phyloP scores from a whole-genome alignment of 2,113 vertebrate species.

The Stegastes partitus region DNA sequence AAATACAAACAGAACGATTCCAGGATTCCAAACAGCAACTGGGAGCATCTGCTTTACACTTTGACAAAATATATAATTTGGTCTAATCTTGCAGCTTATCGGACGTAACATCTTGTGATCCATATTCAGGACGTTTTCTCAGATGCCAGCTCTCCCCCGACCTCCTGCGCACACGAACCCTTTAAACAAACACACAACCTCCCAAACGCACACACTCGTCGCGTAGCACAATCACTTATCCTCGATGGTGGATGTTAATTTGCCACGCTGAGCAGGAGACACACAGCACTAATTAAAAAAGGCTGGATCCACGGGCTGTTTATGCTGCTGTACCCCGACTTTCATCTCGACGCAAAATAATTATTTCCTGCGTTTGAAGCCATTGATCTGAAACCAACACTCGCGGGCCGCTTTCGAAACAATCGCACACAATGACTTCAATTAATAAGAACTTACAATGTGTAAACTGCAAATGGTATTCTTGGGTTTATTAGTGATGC shows the following conservation, averaged over 20 bases:
- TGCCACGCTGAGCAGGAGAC: slow-evolving; percentile 46
- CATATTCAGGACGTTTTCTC: slow-evolving; percentile 39
- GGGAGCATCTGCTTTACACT: not conserved
- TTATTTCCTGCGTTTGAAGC: slow-evolving; percentile 70
- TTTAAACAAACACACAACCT: not conserved
- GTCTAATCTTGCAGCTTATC: not conserved
- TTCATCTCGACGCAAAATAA: slow-evolving; percentile 74
- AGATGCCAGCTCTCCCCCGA: not conserved
- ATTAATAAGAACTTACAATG: slow-evolving; percentile 53
- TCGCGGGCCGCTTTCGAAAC: slow-evolving; percentile 30
- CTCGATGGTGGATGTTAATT: slow-evolving; percentile 64
- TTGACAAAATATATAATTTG: slow-evolving; percentile 4
- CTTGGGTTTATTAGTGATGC: slow-evolving; percentile 51
- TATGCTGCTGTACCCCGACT: slow-evolving; percentile 55
- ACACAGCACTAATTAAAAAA: slow-evolving; percentile 72
- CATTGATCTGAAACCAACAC: slow-evolving; percentile 72
- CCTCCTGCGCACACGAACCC: not conserved
- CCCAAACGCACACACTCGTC: not conserved
- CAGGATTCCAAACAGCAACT: not conserved
- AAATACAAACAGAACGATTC: slow-evolving; percentile 15
- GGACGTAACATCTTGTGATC: slow-evolving; percentile 16
- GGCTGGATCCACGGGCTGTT: slow-evolving; percentile 70
- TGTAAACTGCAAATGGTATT: slow-evolving; percentile 55
- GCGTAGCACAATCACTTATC: slow-evolving; percentile 40
- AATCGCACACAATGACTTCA: slow-evolving; percentile 42